Percentiles rank a stretch among this genome's conserved stretches.
Conservation (phyloP, 2,797 vertebrate genomes). For the Anguilla marmorata region DNA sequence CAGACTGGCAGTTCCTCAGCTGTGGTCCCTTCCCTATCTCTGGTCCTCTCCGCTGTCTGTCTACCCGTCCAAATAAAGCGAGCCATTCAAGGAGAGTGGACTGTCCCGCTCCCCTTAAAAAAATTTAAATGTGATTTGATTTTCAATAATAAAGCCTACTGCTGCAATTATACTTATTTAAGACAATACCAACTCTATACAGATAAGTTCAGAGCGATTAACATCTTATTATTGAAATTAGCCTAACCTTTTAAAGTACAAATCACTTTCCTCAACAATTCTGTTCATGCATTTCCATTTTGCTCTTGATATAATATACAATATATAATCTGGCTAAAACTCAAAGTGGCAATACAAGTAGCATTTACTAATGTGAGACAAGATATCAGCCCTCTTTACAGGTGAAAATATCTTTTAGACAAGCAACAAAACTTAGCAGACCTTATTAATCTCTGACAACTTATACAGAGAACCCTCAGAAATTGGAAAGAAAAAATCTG, state of each 20-base stretch:
- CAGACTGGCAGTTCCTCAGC: no score
- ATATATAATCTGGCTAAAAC: neutral
- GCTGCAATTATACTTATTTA: neutral
- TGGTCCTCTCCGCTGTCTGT: no score
- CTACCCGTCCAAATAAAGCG: no score
- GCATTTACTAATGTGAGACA: neutral
- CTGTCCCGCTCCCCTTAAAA: no score
- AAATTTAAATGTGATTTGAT: no score
- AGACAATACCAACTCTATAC: neutral
- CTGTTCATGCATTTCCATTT: neutral
- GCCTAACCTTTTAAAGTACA: neutral
- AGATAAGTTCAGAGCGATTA: neutral
- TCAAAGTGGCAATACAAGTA: neutral
- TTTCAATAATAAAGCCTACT: neutral
- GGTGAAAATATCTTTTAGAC: neutral
- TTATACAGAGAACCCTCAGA: neutral
- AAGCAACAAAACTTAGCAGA: neutral
- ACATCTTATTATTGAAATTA: neutral
- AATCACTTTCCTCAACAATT: neutral
- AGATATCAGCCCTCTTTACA: neutral
- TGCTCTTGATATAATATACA: neutral
- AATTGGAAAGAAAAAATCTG: neutral
- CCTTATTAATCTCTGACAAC: neutral
- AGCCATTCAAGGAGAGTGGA: no score
- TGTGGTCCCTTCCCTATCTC: no score